Base-by-base conservation (phyloP, 1,140 invertebrate species). In the Armadillidium nasatum region DNA sequence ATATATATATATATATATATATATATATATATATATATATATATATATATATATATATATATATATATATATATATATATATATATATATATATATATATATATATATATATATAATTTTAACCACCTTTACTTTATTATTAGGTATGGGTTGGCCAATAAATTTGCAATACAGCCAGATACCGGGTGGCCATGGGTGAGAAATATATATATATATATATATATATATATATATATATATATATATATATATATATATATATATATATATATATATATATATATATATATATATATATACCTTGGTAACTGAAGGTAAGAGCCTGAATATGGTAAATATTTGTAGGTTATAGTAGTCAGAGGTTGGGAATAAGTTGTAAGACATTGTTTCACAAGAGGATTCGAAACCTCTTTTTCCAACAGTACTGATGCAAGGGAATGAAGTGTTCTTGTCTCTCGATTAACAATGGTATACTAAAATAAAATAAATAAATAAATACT, bases 321-420 rank as follows among this genome's bases (percentile, higher is more conserved):
- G 33, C 92, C 92, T 22, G 93, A 91, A 84, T 96, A 96, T 13
- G 87, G 88, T 82, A 88, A 90, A 82, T 95, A 96, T 85, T 95
- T 96, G 83, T 93, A 96, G 84, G 94, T 90, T 71, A 96, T 89
- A 71, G 93, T 86, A 92, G 91, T 92, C 93, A 96, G 84, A 91
- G 91, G 44, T 91, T 78, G 90, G 11, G 90, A 90, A 85, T 97
- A 97, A 72, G 90, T 94, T 80, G 90, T 89, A 10, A 96, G 86
- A 81, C 94, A 94, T 86, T 96, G 93, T 82, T 90, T 89, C 0
- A 94, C 94, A 81, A 97, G 89, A 46, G 92, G 87, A 82, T 88
- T 90, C 85, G 66, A 84, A 81, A 76, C 84, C 81, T 80, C 86
- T 83, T 72, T 84, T 80, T 73, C 76, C 66, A 71, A 83, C 74